Evolutionary conservation across 2,113 vertebrate species (phyloP).

Genomic region (Lontra canadensis): DNA sequence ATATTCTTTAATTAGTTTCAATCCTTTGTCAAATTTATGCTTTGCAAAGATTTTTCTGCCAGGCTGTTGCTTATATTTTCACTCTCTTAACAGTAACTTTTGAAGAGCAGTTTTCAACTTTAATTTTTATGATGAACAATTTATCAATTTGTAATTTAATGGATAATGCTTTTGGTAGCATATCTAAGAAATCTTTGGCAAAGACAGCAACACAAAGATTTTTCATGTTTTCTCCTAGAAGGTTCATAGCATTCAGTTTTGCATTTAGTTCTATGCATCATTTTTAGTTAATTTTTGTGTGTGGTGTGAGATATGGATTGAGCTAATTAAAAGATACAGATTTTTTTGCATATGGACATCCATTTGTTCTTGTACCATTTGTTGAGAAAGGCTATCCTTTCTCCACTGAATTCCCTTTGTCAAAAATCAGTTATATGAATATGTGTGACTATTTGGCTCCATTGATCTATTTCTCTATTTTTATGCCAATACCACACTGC

Average conservation of each 20-base stretch:
- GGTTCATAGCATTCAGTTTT: neutral
- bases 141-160: neutral
- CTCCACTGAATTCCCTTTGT: neutral
- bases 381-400: neutral
- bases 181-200: neutral
- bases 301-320: neutral
- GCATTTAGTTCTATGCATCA: neutral
- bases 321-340: neutral
- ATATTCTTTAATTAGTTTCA: neutral
- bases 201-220: neutral
- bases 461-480: neutral
- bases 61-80: neutral
- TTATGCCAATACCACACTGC: neutral
- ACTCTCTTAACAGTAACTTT: neutral
- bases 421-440: neutral
- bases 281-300: neutral
- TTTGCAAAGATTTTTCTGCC: neutral
- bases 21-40: neutral
- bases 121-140: neutral
- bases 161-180: neutral
- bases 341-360: neutral
- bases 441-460: neutral
- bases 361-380: neutral
- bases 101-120: neutral
- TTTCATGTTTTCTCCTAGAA: neutral